These are phyloP conservation scores for Eurytoma californica DNA, from an alignment of 2,888 invertebrate species.

Conservation along the genomic window DNA sequence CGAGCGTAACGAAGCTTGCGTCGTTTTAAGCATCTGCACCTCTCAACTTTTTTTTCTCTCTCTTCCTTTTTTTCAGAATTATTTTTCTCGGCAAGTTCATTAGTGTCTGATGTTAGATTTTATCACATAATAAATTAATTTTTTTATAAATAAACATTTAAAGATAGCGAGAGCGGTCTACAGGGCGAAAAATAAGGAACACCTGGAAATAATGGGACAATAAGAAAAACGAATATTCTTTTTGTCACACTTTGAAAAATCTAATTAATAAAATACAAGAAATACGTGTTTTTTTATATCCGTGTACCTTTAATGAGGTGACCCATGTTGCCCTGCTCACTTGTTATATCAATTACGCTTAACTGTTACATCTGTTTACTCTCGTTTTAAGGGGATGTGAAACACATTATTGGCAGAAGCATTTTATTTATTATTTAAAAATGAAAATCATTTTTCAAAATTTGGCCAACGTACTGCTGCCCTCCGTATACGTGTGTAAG, in stretches of 20 bases:
- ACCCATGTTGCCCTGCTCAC: neutral
- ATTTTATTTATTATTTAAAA: no score
- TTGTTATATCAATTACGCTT: constrained; percentile 33
- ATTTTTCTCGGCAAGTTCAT: neutral
- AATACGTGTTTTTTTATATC: neutral
- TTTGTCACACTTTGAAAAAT: neutral
- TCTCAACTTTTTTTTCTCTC: neutral
- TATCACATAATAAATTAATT: no score
- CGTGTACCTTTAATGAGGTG: neutral
- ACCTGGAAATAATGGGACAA: no score
- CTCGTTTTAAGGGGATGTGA: no score
- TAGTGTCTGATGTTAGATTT: neutral
- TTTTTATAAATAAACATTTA: no score
- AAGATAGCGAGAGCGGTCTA: no score
- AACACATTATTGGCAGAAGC: no score
- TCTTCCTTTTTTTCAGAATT: neutral
- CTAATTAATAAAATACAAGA: neutral
- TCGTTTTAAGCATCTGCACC: neutral
- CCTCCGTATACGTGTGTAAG: no score
- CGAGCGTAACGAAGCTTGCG: neutral
- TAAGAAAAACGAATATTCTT: no score
- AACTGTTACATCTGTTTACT: constrained; percentile 16
- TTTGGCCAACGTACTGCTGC: no score
- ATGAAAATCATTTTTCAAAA: no score
- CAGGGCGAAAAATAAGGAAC: no score